These are phyloP conservation scores for Tolypeutes matacus DNA, from an alignment of 2,797 vertebrate species.

Conservation along the genomic window DNA sequence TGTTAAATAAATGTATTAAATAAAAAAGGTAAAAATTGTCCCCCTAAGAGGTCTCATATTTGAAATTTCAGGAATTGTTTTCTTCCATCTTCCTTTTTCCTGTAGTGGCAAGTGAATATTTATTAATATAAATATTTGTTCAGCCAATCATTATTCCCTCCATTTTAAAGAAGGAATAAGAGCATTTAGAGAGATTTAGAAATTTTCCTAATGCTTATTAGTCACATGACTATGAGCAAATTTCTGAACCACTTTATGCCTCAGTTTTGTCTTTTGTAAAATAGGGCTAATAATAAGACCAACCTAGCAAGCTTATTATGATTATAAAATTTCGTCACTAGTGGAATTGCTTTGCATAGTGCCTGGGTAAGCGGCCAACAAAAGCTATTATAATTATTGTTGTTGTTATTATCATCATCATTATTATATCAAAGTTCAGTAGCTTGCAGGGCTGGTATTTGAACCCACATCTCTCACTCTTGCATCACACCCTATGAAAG, in stretches of 20 bases:
- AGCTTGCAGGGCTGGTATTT: background rate
- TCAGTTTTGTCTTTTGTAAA: slow-evolving; percentile 39
- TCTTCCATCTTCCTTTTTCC: background rate
- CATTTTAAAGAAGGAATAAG: background rate
- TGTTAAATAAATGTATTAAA: slow-evolving; percentile 12
- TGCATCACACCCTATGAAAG: background rate
- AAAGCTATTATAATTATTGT: background rate
- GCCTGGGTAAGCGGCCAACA: background rate
- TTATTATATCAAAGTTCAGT: background rate
- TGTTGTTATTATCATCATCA: background rate
- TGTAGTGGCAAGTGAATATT: background rate
- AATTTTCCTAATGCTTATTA: background rate
- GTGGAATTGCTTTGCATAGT: background rate
- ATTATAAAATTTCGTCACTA: slow-evolving; percentile 38
- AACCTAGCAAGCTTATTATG: background rate
- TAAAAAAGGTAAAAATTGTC: background rate
- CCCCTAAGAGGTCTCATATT: background rate
- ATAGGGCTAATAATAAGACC: background rate
- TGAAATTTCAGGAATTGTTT: background rate
- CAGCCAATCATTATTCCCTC: background rate
- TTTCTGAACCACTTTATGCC: background rate
- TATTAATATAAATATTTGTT: slow-evolving; percentile 16
- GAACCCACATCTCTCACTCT: background rate
- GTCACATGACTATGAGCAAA: background rate
- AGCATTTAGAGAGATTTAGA: background rate